These are phyloP conservation scores for Crossaster papposus DNA, from an alignment of 53 echinoderm and acorn worm genomes.

Conservation along the genomic window DNA sequence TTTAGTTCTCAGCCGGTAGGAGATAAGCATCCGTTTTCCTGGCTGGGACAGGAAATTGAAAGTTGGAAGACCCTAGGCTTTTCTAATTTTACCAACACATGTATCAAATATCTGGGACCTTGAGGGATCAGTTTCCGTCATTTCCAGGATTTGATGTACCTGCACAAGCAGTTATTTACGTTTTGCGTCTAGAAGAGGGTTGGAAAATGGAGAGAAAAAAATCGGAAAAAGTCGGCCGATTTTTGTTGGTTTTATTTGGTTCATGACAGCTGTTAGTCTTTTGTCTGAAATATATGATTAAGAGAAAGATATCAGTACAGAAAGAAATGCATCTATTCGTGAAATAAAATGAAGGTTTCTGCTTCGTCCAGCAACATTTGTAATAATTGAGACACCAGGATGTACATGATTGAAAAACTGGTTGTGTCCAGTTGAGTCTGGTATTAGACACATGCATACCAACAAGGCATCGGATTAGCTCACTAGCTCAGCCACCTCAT, in stretches of 20 bases:
- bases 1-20: background rate
- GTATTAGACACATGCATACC: background rate
- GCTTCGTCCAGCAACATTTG: background rate
- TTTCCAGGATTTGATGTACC: no score
- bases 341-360: no score
- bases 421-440: conserved; percentile 10
- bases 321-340: no score
- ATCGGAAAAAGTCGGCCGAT: no score
- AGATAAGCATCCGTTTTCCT: conserved; percentile 7
- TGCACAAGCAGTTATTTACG: background rate
- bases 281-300: no score
- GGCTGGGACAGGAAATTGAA: conserved; percentile 3
- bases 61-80: background rate
- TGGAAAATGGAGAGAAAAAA: no score
- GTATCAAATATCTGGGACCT: background rate
- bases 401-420: background rate
- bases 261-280: no score
- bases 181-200: background rate
- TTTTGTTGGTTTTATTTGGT: no score
- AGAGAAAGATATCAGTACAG: no score
- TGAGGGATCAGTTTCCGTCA: background rate
- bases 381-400: background rate
- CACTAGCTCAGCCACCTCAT: background rate
- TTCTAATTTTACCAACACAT: background rate
- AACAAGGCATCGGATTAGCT: background rate